Evolutionary conservation across 2,113 vertebrate genomes (phyloP), one percentile per base, ranked within the genome.

Genomic region (Peromyscus leucopus): DNA sequence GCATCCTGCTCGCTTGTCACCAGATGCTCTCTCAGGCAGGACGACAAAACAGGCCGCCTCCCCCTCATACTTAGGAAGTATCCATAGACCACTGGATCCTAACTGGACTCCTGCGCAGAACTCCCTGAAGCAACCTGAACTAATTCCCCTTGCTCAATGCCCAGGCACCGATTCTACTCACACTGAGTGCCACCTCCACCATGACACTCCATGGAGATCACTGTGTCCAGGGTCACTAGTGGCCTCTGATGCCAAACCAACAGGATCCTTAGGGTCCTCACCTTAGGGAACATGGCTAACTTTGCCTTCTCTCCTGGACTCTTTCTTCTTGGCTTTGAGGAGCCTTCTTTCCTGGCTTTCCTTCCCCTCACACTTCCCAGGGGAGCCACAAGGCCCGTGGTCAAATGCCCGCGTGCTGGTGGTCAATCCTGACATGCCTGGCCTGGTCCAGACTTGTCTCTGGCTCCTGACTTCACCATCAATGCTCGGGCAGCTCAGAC

Each of bases 21-120:
- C 46, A 59, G 75, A 39, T 4, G 13, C 24, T 36, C 67, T 63
- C 72, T 79, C 16, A 21, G 15, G 24, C 33, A 51, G 26, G 16
- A 65, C 19, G 21, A 55, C 85, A 61, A 6, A 33, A 31, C 13
- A 63, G 12, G 42, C 0, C 0, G 4, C 36, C 0, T 0, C 0
- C 8, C 57, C 13, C 67, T n/a, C 19, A 72, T 8, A n/a, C 71
- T 72, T 72, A 72, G 71, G 71, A 72, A 72, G 36, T 72, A 7
- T 59, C 59, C 71, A 42, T 0, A 11, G 1, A 16, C 48, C 21
- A 7, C 65, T 48, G 46, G 46, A 72, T 7, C 46, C 28, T 22
- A 75, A 31, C 51, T 46, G 31, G 8, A 55, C 39, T 78, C 5
- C 19, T 61, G 63, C 15, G 67, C 4, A 86, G 61, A 74, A 46